phyloP scores from a whole-genome alignment of 2,113 vertebrate species.

The Lagenorhynchus albirostris region DNA sequence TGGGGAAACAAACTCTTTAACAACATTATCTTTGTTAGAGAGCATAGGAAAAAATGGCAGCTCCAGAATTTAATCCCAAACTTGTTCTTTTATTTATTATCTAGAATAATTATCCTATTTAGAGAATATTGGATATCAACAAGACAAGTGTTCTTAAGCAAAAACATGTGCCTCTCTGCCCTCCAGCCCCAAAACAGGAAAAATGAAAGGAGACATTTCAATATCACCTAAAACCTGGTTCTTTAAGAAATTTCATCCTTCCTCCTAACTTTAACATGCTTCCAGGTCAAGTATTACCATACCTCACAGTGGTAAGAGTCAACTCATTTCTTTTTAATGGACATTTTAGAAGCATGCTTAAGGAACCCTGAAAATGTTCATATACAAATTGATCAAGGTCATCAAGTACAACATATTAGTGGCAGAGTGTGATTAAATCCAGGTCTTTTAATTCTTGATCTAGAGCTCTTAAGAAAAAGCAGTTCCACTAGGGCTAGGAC shows the following conservation, averaged over 20 bases:
- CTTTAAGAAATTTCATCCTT: slow-evolving; percentile 12
- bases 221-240: neutral
- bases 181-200: neutral
- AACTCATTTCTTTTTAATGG: neutral
- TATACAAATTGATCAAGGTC: neutral
- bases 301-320: neutral
- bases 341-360: neutral
- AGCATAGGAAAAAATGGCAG: neutral
- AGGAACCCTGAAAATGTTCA: slow-evolving; percentile 4
- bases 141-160: neutral
- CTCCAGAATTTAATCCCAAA: neutral
- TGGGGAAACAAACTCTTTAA: slow-evolving; percentile 7
- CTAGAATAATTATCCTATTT: neutral
- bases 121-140: neutral
- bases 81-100: neutral
- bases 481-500: neutral
- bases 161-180: neutral
- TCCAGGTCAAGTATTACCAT: neutral
- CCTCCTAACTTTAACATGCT: neutral
- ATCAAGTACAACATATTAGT: neutral
- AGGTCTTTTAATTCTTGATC: neutral
- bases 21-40: neutral
- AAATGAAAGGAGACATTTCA: neutral
- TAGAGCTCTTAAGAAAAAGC: neutral
- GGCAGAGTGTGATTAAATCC: neutral